Evolutionary conservation across 2,113 vertebrate species (phyloP).

Genomic region (Tinamus guttatus): DNA sequence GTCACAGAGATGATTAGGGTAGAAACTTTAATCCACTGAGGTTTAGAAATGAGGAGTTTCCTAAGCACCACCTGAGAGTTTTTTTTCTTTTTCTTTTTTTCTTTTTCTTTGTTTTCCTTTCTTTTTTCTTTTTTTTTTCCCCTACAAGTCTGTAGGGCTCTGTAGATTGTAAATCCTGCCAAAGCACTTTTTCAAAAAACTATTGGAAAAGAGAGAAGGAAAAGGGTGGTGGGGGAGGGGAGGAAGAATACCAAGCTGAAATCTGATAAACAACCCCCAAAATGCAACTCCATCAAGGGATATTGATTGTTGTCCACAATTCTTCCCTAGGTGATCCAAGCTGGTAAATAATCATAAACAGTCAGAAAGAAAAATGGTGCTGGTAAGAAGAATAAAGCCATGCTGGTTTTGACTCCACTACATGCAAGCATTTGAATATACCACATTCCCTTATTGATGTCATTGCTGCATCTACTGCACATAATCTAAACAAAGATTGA

Average conservation of each 20-base stretch:
- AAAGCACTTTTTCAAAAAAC: slow-evolving; percentile 8
- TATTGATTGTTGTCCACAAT: background rate
- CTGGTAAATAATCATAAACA: background rate
- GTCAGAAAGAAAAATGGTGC: background rate
- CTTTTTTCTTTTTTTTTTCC: background rate
- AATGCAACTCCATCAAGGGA: background rate
- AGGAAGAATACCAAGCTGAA: background rate
- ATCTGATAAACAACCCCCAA: background rate
- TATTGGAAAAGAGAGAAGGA: background rate
- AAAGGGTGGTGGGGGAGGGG: no score
- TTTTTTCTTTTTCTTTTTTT: background rate
- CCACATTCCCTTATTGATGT: background rate
- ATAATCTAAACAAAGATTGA: background rate
- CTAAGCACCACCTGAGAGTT: slow-evolving; percentile 59
- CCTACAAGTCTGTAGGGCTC: background rate
- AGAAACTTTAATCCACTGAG: slow-evolving; percentile 61
- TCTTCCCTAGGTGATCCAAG: background rate
- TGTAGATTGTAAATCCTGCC: slow-evolving; percentile 10
- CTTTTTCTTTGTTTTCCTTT: background rate
- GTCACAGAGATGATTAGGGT: slow-evolving; percentile 40
- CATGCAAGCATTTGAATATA: background rate
- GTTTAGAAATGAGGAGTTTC: slow-evolving; percentile 70
- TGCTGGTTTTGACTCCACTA: background rate
- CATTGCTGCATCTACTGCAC: background rate
- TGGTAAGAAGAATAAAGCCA: background rate